These are phyloP conservation scores for Lutraria rhynchaena DNA, from an alignment of 1,140 invertebrate genomes.

Conservation along the genomic window DNA sequence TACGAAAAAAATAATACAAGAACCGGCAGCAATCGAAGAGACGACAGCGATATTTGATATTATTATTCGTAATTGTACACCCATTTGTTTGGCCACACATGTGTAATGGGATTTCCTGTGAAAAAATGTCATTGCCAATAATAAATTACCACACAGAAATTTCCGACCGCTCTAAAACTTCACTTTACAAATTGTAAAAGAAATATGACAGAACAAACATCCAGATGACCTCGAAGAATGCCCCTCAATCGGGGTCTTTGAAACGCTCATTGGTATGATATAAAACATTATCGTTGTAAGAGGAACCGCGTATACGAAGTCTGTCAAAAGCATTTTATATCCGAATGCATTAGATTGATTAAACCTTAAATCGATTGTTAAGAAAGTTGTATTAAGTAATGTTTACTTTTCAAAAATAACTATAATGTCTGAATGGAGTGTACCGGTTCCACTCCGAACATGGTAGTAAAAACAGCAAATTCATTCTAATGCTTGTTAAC, in stretches of 20 bases:
- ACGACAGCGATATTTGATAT: conserved; percentile 16
- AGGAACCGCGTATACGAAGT: conserved; percentile 14
- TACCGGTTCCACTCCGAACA: neutral
- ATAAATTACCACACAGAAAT: conserved; percentile 12
- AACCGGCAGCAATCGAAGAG: no score
- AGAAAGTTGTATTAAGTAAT: conserved; percentile 43
- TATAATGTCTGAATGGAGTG: conserved; percentile 28
- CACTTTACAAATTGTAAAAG: conserved; percentile 26
- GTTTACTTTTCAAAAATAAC: conserved; percentile 50
- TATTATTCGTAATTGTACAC: neutral
- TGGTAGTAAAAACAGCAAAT: neutral
- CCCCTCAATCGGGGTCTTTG: conserved; percentile 3
- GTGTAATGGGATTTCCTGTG: conserved; percentile 3
- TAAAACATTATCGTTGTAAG: neutral
- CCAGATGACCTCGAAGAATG: conserved; percentile 1
- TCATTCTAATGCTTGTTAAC: no score
- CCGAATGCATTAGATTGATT: conserved; percentile 31
- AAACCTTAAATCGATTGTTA: conserved; percentile 42
- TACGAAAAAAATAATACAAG: no score
- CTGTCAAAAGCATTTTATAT: conserved; percentile 51
- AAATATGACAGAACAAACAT: conserved; percentile 29
- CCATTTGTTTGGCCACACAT: conserved; percentile 39
- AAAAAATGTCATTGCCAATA: conserved; percentile 25
- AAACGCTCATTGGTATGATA: no score
- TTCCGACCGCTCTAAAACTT: conserved; percentile 14